Evolutionary conservation across 2,888 invertebrate species (phyloP), one percentile per base, ranked within the genome.

Genomic region (Melinaea menophilus): DNA sequence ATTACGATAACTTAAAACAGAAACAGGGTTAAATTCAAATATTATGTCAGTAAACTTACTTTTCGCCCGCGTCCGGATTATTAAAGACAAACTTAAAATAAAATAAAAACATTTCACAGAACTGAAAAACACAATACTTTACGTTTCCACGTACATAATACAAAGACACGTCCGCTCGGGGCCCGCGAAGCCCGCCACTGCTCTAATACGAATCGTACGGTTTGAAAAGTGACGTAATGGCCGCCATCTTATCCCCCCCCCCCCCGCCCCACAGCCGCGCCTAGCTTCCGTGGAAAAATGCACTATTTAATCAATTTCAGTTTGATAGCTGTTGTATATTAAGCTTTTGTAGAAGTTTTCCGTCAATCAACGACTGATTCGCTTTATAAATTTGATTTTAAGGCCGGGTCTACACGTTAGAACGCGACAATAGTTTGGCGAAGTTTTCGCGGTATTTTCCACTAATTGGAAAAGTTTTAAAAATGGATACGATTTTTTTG

Each of bases 151-250:
- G 48, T 59, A 31, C 41, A n/a, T 41, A 59, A 41, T 55, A 41
- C 7, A 46, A 33, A 46, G 58, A 63, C 66, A 61, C 75, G 69
- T 64, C 73, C 85, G 78, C 73, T 71, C 79, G 64, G 72, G 75
- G 72, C 78, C 75, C 73, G 74, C 81, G 82, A 74, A 79, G 76
- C 76, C 78, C 77, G 83, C 80, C 79, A 90, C 90, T 90, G 90
- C 86, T 88, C 90, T 84, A 89, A 88, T 88, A 89, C 79, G 79
- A 79, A 84, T 81, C 81, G 86, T 81, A 83, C 85, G 84, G 41
- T 74, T 85, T 84, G 82, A 84, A 84, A 85, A 85, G 85, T 89
- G 89, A 89, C 88, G 89, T 89, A 89, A 89, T 77, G 73, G 81
- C 73, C 80, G 88, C 89, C 89, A 89, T 89, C 64, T 84, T 88